Evolutionary conservation across 2,888 invertebrate genomes (phyloP).

Genomic region (Chouioia cunea): DNA sequence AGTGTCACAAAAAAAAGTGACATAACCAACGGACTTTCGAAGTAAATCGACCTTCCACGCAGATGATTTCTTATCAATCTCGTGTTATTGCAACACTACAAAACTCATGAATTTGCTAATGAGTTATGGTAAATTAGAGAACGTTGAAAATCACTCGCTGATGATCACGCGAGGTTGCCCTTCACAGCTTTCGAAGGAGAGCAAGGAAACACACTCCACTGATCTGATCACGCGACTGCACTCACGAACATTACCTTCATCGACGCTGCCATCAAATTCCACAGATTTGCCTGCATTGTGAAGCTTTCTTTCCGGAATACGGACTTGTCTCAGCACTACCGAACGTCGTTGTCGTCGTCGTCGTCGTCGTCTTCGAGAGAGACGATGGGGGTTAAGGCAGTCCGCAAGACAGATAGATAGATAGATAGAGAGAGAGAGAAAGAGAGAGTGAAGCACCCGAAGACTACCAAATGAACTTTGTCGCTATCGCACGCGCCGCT

Average conservation of each 20-base stretch:
- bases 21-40: constrained; percentile 53
- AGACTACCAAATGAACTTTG: constrained; percentile 13
- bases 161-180: constrained; percentile 7
- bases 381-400: constrained; percentile 8
- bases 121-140: no score
- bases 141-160: background rate
- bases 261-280: constrained; percentile 67
- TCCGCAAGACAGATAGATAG: constrained; percentile 8
- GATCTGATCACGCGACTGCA: background rate
- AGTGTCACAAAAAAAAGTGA: constrained; percentile 48
- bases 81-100: no score
- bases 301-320: background rate
- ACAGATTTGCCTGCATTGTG: constrained; percentile 69
- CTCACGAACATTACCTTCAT: constrained; percentile 64
- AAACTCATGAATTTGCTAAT: no score
- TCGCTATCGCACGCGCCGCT: background rate
- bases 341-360: constrained; percentile 20
- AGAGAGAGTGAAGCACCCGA: background rate
- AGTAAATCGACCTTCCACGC: no score
- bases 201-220: constrained; percentile 1
- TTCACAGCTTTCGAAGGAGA: constrained; percentile 25
- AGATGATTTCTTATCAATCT: no score
- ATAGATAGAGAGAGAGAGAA: background rate
- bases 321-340: background rate
- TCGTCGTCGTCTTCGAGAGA: constrained; percentile 5